Evolutionary conservation across 1,140 invertebrate genomes (phyloP), one percentile per base, ranked within the genome.

Genomic region (Drosophila pseudoobscura): DNA sequence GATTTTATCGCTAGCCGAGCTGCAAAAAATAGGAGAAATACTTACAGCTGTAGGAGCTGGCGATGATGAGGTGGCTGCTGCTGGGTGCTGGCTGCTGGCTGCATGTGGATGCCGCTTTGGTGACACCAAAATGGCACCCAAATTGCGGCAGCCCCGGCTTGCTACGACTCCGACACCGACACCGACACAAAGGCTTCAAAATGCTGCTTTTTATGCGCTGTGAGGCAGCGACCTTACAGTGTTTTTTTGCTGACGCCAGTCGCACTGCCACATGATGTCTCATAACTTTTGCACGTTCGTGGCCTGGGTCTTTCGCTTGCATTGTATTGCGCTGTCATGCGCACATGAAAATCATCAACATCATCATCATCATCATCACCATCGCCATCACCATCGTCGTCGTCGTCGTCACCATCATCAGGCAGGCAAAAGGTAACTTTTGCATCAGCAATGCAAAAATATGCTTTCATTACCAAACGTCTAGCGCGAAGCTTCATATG

Each of bases 281-380:
- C 73, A 85, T 80, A 70, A 74, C 31, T 73, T 58, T 70, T 80
- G 80, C 80, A 88, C 82, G 83, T 83, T 87, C 71, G 83, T 87
- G 75, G 84, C 83, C 78, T 66, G 78, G 73, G 83, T 87, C 80
- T 87, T 87, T 87, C 83, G 72, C 78, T 63, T 83, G 79, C 78
- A 88, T 87, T 88, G 78, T 89, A 88, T 87, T 87, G 83, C 83
- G 83, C 75, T 87, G 78, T 87, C 80, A 85, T 85, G 83, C 78
- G 74, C 80, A 87, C 58, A 87, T 85, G 78, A 85, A 85, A 85
- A 80, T 84, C 76, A 83, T 78, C 79, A 80, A 62, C 69, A 53
- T 51, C 63, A 39, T 43, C 35, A 79, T 80, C 79, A 80, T 68
- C 69, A 57, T 51, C 63, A 22, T 39, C 7, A 79, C 17, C 76